Base-by-base conservation (phyloP, 2,888 invertebrate genomes). In the Hetaerina titia region DNA sequence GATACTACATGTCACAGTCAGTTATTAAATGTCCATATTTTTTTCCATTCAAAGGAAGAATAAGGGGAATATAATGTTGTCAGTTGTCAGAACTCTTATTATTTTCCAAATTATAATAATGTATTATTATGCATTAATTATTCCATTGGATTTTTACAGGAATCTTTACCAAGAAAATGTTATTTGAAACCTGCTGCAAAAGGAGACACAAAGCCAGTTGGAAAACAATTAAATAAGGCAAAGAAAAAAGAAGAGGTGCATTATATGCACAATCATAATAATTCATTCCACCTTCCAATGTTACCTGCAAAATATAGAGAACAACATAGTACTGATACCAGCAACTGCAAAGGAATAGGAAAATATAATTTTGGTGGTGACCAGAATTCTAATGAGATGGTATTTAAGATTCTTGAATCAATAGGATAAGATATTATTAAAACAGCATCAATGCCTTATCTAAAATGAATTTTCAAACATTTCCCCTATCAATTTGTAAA, bases 251-350 rank as follows among this genome's bases (percentile, higher is more conserved):
- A 5, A 57, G 58, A 58, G 17, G 58, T n/a, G n/a, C 11, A 89
- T 5, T 9, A 89, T 4, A 89, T n/a, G 19, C 58, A 56, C 11
- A 45, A 89, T 7, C 22, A 19, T 25, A 58, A 89, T 57, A 9
- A 57, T 17, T 58, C 56, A 89, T 57, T 56, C n/a, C 57, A 89
- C 58, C 57, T 89, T 57, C 89, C 89, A 57, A 58, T 58, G 58
- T 22, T 89, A 58, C n/a, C 89, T 9, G 56, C 57, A 89, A 89
- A 89, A 58, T 89, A 89, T n/a, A 22, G 19, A n/a, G 89, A 89
- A 13, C n/a, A 89, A 31, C 13, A 89, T 58, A 57, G 13, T 13
- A 57, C 58, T 58, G 22, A 89, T 57, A 45, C 13, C 81, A 81
- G 81, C 31, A 15, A 9, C 31, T 81, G 81, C 2, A 81, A 81